Percentiles rank a stretch among this genome's conserved stretches.
These are phyloP conservation scores for Meleagris gallopavo DNA, from an alignment of 2,113 vertebrate species.

Conservation along the genomic window DNA sequence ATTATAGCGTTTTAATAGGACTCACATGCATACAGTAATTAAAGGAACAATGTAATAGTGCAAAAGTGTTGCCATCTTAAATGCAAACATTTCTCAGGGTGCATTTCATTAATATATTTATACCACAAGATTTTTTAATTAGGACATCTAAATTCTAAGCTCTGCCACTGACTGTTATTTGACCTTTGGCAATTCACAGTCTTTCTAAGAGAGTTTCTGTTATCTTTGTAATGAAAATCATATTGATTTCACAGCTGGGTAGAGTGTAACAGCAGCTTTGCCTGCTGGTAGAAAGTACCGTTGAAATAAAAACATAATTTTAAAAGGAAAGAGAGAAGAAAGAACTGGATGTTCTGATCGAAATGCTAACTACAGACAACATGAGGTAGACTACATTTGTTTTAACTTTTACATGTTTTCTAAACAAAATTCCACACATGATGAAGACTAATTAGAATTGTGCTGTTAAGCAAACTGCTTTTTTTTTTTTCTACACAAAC, in stretches of 20 bases:
- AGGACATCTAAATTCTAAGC: conserved; percentile 66
- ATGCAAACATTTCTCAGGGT: conserved; percentile 52
- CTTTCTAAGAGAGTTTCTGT: conserved; percentile 70
- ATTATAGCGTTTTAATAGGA: neutral
- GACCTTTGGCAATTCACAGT: conserved; percentile 72
- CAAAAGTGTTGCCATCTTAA: conserved; percentile 34
- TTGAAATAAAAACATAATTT: conserved; percentile 72
- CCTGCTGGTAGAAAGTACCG: conserved; percentile 62
- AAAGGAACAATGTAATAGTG: conserved; percentile 27
- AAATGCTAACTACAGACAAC: conserved; percentile 58
- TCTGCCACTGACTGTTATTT: conserved; percentile 68
- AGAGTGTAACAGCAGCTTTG: conserved; percentile 68
- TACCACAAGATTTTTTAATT: conserved; percentile 63
- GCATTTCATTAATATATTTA: conserved; percentile 67
- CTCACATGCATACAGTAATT: conserved; percentile 36
- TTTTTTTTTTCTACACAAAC: neutral
- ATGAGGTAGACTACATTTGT: neutral
- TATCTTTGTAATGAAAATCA: conserved; percentile 76
- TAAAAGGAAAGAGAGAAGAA: conserved; percentile 63
- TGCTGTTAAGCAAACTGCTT: neutral
- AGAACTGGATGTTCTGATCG: conserved; percentile 60
- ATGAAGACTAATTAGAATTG: neutral
- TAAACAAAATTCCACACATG: neutral
- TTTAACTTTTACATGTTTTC: conserved; percentile 26
- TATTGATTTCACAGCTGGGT: conserved; percentile 75